A percentile compares a stretch with the other conserved stretches of the same genome.
Conservation (phyloP, 2,113 vertebrate genomes). For the Tenebrosternarchus preto region DNA sequence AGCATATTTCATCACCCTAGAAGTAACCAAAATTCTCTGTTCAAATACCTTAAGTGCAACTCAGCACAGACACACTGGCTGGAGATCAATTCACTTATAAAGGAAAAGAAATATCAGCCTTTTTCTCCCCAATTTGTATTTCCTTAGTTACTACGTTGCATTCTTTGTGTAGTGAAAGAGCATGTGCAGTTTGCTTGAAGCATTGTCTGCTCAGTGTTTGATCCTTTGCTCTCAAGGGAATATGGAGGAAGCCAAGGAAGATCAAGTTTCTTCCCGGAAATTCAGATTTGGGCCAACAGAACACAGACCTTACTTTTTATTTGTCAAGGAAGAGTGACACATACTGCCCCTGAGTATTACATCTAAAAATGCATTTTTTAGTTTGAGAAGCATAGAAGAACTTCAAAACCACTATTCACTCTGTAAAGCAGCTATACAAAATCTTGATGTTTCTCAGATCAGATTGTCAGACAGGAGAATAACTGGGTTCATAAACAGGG, state of each 20-base stretch:
- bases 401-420: neutral
- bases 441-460: too few species aligned
- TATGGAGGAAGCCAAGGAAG: neutral
- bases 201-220: neutral
- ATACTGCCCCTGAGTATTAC: neutral
- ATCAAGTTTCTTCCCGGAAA: neutral
- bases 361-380: neutral
- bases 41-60: neutral
- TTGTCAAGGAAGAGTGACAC: neutral
- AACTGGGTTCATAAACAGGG: too few species aligned
- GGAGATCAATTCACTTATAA: neutral
- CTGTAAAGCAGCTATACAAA: too few species aligned
- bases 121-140: neutral
- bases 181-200: neutral
- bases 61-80: neutral
- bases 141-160: neutral
- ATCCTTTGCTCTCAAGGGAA: neutral
- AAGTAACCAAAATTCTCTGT: neutral
- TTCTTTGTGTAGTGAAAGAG: conserved; percentile 3
- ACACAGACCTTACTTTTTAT: neutral
- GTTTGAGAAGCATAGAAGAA: neutral
- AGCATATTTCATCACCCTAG: neutral
- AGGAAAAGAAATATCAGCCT: neutral
- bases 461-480: too few species aligned
- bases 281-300: neutral